A percentile compares a stretch with the other conserved stretches of the same genome.
phyloP scores from a whole-genome alignment of 2,888 invertebrate species.

The Taphrorychus bicolor region DNA sequence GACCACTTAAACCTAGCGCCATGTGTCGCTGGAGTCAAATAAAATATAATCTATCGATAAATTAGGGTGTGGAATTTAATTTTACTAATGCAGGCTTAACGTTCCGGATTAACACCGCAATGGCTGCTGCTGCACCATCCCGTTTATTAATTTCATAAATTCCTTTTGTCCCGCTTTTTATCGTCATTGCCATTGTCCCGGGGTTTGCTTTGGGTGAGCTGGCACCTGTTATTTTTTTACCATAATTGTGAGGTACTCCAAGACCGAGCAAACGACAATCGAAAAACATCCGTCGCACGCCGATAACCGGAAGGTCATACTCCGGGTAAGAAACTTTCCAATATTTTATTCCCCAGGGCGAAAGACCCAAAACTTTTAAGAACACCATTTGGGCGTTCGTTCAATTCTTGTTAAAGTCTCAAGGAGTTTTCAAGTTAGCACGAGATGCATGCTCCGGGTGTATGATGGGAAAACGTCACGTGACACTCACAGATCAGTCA shows the following conservation, averaged over 20 bases:
- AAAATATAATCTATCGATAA: constrained; percentile 55
- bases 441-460: constrained; percentile 31
- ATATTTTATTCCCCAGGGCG: constrained; percentile 27
- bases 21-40: constrained; percentile 52
- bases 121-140: constrained; percentile 51
- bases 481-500: constrained; percentile 32
- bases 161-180: constrained; percentile 50
- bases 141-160: constrained; percentile 57
- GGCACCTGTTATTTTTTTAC: too few relatives aligned
- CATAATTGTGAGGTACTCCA: too few relatives aligned
- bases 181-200: constrained; percentile 46
- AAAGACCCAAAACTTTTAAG: constrained; percentile 29
- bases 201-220: constrained; percentile 41
- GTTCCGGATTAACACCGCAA: constrained; percentile 51
- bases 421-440: constrained; percentile 24
- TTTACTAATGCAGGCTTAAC: constrained; percentile 53
- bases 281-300: neutral
- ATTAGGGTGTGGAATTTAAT: constrained; percentile 54
- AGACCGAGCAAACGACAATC: neutral
- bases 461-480: constrained; percentile 38
- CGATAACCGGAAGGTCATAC: constrained; percentile 28
- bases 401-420: constrained; percentile 36
- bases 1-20: constrained; percentile 43
- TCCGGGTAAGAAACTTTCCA: constrained; percentile 22
- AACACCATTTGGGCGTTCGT: constrained; percentile 35